phyloP scores from a whole-genome alignment of 2,888 invertebrate species.

The Oxystoma pomonae region DNA sequence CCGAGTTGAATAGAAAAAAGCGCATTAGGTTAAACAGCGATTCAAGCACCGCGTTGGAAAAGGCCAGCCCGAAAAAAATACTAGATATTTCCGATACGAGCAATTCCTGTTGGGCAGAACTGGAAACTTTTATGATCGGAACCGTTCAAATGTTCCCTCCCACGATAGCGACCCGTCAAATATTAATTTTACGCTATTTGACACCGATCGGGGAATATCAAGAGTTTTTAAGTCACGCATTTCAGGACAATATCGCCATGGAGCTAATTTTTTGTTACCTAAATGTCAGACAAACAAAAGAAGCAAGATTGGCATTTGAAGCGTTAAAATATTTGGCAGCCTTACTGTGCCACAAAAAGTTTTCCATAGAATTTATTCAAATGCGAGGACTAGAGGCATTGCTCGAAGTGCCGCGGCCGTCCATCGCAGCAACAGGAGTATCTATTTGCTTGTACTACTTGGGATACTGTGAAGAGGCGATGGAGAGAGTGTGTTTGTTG shows the following conservation, averaged over 20 bases:
- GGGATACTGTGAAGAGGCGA: conserved; percentile 95
- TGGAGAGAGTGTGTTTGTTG: conserved; percentile 90
- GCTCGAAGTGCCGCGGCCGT: conserved; percentile 86
- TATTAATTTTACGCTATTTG: conserved; percentile 90
- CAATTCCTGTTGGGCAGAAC: conserved; percentile 89
- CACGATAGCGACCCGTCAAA: conserved; percentile 83
- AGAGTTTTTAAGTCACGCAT: conserved; percentile 90
- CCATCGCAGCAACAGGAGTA: conserved; percentile 93
- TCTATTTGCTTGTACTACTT: conserved; percentile 95
- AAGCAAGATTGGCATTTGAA: conserved; percentile 93
- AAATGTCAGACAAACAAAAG: conserved; percentile 80
- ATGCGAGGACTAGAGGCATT: conserved; percentile 82
- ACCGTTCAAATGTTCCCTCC: conserved; percentile 88
- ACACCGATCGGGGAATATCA: conserved; percentile 98
- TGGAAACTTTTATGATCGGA: conserved; percentile 86
- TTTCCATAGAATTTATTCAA: conserved; percentile 92
- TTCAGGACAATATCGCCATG: conserved; percentile 82
- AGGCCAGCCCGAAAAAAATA: conserved; percentile 17
- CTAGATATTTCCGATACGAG: conserved; percentile 55
- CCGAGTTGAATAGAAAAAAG: conserved; percentile 29
- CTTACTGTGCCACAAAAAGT: conserved; percentile 95
- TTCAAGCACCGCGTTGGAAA: conserved; percentile 8
- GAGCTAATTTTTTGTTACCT: conserved; percentile 88
- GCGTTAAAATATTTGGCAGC: conserved; percentile 93
- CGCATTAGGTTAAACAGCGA: conserved; percentile 30